These are phyloP conservation scores for Apistogramma diplotaenia DNA, from an alignment of 2,113 vertebrate genomes.

Conservation along the genomic window DNA sequence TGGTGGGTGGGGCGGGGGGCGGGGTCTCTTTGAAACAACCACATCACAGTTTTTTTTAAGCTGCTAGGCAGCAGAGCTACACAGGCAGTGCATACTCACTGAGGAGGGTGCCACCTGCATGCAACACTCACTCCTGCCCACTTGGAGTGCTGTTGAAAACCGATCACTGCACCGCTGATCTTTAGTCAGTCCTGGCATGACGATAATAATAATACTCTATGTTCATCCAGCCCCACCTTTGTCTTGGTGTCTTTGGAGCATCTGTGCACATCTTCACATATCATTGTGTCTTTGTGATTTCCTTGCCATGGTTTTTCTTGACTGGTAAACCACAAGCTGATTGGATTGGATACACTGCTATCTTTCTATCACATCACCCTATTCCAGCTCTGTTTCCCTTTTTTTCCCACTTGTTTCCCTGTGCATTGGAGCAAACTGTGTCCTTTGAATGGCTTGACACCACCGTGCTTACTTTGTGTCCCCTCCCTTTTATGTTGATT, in stretches of 20 bases:
- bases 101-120: constrained; percentile 70
- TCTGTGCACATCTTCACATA: constrained; percentile 58
- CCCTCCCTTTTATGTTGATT: constrained; percentile 56
- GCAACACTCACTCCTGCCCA: constrained; percentile 61
- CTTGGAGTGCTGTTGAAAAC: constrained; percentile 58
- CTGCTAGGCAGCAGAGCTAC: constrained; percentile 53
- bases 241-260: constrained; percentile 53
- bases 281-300: constrained; percentile 61
- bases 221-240: constrained; percentile 57
- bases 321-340: constrained; percentile 48
- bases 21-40: constrained; percentile 54
- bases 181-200: constrained; percentile 68
- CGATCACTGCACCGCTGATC: constrained; percentile 59
- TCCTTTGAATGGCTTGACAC: constrained; percentile 73
- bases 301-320: constrained; percentile 52
- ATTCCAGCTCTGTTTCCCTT: constrained; percentile 40
- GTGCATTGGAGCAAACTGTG: constrained; percentile 66
- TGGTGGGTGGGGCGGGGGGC: no score
- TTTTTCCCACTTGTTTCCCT: constrained; percentile 54
- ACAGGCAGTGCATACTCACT: constrained; percentile 58
- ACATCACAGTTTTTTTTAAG: constrained; percentile 63
- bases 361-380: constrained; percentile 48
- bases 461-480: constrained; percentile 65
- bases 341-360: constrained; percentile 48
- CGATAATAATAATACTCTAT: constrained; percentile 37